Base-by-base conservation (phyloP, 2,797 vertebrate species). In the Phrynocephalus vlangalii region DNA sequence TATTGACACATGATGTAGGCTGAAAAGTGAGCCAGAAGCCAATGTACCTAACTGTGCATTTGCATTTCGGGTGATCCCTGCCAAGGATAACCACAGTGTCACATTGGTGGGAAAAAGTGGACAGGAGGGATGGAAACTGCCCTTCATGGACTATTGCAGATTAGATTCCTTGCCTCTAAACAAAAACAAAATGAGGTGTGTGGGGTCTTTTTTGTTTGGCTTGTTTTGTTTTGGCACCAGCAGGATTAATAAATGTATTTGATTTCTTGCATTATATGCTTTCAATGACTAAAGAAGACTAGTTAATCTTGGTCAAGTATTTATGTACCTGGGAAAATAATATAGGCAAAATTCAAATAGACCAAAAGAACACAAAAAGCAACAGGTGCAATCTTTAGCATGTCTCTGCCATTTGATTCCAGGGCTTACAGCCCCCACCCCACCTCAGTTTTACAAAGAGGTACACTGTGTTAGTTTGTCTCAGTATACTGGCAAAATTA, bases 1-100 rank as follows among this genome's bases (percentile, higher is more conserved):
- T 88, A 91, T 80, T 1, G 1, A 86, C 90, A 91, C 90, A 90
- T 26, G 77, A 67, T 73, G 86, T 89, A 86, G 76, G 87, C 90
- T 87, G 83, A 88, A 88, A 60, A 85, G 56, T 70, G n/a, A 85
- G 26, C 22, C 83, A 85, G 70, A 86, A 89, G 26, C 33, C 84
- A 91, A 88, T 18, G n/a, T 70, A 85, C 83, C 87, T 71, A 81
- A 16, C 13, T 83, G 71, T 82, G 79, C 86, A 86, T 52, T 50
- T 66, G 0, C 0, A 1, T 44, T 87, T 94, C 90, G 79, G 84
- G 88, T 91, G 89, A 89, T 85, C 80, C 15, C 85, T 83, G 75
- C 66, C 63, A 82, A 52, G 30, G 44, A 73, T 86, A 56, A 67
- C 68, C 60, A 71, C 16, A 26, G 13, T 56, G 16, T 73, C 70